phyloP scores from a whole-genome alignment of 2,113 vertebrate genomes.

The Phocoena phocoena region DNA sequence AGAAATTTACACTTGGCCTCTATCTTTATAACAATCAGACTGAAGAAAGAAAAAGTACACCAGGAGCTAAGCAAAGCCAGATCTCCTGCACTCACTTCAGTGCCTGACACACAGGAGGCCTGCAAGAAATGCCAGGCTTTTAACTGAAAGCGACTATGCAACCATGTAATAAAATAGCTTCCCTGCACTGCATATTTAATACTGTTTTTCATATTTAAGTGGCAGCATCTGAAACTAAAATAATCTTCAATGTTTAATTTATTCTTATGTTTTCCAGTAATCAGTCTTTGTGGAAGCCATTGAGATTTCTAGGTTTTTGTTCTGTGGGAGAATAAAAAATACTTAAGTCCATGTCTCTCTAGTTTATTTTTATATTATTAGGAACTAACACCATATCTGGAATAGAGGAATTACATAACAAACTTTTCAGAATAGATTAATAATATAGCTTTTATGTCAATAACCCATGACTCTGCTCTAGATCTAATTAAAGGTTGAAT shows the following conservation, averaged over 20 bases:
- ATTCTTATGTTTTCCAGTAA: constrained; percentile 9
- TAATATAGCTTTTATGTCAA: constrained; percentile 38
- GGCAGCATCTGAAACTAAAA: not conserved
- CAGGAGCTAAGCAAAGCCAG: not conserved
- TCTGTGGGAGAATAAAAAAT: not conserved
- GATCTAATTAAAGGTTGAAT: constrained; percentile 42
- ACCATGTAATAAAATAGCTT: not conserved
- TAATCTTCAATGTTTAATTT: not conserved
- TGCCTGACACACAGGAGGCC: not conserved
- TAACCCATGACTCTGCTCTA: constrained; percentile 1
- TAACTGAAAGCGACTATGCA: not conserved
- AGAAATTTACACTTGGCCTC: not conserved
- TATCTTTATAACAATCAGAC: not conserved
- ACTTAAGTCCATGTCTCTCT: not conserved
- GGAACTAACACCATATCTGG: not conserved
- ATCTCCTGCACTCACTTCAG: not conserved
- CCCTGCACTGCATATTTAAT: not conserved
- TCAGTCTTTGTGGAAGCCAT: not conserved
- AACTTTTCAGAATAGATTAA: not conserved
- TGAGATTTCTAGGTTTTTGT: not conserved
- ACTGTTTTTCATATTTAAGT: not conserved
- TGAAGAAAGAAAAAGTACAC: not conserved
- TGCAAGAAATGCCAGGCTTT: not conserved
- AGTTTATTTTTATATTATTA: constrained; percentile 16
- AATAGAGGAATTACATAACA: not conserved